Percentiles rank a stretch among this genome's conserved stretches.
Evolutionary conservation across 2,113 vertebrate species (phyloP).

Genomic region (Psittacula cyanocephala): DNA sequence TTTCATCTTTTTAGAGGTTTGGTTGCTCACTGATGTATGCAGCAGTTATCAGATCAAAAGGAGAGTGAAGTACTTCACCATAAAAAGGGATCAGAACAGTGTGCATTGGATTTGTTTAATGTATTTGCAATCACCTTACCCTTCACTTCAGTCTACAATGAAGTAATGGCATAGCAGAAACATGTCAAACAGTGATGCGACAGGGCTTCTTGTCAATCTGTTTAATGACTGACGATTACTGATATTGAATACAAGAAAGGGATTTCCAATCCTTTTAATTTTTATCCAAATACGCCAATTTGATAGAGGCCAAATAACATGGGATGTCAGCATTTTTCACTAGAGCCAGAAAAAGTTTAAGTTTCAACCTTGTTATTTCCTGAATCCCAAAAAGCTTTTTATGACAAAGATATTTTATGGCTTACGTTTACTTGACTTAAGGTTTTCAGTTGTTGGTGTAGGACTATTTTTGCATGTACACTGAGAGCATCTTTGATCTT

Average conservation of each 20-base stretch:
- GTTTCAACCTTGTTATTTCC: neutral
- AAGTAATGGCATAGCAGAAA: neutral
- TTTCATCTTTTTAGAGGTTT: neutral
- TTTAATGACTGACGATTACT: neutral
- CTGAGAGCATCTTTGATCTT: neutral
- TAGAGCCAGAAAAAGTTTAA: neutral
- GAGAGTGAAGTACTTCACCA: neutral
- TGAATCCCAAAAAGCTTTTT: neutral
- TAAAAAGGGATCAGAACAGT: neutral
- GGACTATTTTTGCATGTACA: neutral
- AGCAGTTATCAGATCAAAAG: neutral
- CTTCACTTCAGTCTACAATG: neutral
- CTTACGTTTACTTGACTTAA: neutral
- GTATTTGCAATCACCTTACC: neutral
- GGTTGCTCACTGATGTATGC: neutral
- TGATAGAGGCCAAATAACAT: neutral
- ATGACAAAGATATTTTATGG: neutral
- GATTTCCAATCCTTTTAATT: neutral
- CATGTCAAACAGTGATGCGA: neutral
- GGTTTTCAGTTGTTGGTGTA: neutral
- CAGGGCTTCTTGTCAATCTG: neutral
- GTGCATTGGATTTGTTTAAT: neutral
- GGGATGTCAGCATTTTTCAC: neutral
- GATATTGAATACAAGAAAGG: neutral
- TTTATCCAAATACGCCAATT: neutral